Evolutionary conservation across 2,797 vertebrate species (phyloP).

Genomic region (Manis javanica): DNA sequence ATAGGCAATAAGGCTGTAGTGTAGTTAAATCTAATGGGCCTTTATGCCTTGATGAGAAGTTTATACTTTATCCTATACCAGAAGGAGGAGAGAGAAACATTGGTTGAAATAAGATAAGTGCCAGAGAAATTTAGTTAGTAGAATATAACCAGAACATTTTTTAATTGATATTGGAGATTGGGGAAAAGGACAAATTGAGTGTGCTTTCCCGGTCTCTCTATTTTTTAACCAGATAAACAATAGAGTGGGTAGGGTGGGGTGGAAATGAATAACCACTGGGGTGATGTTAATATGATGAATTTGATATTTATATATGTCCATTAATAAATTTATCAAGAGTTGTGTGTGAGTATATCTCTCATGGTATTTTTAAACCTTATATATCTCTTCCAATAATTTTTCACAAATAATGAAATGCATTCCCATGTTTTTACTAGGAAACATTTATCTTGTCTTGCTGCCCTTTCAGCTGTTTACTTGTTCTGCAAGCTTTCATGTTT

Average conservation of each 20-base stretch:
- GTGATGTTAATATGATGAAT: not conserved
- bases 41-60: not conserved
- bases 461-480: conserved; percentile 64
- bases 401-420: conserved; percentile 45
- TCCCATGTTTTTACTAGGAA: conserved; percentile 66
- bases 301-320: not conserved
- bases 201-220: not conserved
- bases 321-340: not conserved
- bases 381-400: conserved; percentile 34
- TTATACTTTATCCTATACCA: not conserved
- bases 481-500: conserved; percentile 50
- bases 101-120: not conserved
- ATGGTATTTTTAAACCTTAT: conserved; percentile 23
- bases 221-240: conserved; percentile 11
- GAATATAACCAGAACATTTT: not conserved
- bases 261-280: not conserved
- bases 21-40: not conserved
- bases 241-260: not conserved
- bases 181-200: not conserved
- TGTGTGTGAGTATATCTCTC: not conserved
- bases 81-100: not conserved
- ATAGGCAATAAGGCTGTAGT: not conserved
- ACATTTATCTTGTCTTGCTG: conserved; percentile 68
- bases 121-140: not conserved
- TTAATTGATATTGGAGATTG: not conserved